Evolutionary conservation across 2,797 vertebrate species (phyloP).

Genomic region (Gambelia wislizenii): DNA sequence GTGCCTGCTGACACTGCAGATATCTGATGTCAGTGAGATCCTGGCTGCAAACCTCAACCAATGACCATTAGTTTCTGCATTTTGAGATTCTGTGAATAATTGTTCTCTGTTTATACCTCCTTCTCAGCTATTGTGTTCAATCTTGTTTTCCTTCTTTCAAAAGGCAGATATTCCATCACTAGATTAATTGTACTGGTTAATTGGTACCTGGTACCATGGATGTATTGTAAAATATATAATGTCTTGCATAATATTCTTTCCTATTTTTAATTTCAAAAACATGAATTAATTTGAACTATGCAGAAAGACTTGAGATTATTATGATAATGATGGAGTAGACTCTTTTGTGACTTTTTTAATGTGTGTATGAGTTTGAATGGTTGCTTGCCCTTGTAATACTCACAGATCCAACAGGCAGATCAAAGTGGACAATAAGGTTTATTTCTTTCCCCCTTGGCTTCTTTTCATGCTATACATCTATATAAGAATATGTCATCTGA

Average conservation of each 20-base stretch:
- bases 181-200: not conserved
- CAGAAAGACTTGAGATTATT: not conserved
- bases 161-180: not conserved
- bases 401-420: not conserved
- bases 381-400: not conserved
- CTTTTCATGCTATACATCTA: not conserved
- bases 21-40: not conserved
- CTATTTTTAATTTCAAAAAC: not conserved
- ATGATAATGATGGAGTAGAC: not conserved
- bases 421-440: not conserved
- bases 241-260: not conserved
- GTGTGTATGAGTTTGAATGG: not conserved
- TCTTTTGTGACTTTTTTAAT: not conserved
- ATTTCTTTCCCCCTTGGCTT: not conserved
- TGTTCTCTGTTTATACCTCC: not conserved
- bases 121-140: not conserved
- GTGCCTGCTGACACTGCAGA: not conserved
- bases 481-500: constrained; percentile 36
- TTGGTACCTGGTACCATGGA: not conserved
- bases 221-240: too few species aligned
- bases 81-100: not conserved
- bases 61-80: not conserved
- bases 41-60: not conserved
- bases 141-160: not conserved
- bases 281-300: not conserved